phyloP scores from a whole-genome alignment of 2,888 invertebrate genomes.

The Ephialtes manifestator region DNA sequence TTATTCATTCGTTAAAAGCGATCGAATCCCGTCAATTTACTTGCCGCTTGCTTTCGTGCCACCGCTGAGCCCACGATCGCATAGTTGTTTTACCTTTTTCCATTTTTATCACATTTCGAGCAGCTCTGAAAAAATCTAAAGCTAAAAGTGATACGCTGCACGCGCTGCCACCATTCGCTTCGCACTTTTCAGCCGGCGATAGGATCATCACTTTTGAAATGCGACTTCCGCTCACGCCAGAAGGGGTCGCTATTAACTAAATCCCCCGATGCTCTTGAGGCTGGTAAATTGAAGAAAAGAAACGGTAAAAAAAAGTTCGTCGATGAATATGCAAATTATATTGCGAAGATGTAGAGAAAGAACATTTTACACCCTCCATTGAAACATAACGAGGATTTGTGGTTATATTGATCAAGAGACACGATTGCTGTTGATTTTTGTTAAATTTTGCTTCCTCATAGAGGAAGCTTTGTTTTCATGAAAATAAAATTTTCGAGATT shows the following conservation, averaged over 20 bases:
- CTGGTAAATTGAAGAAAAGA: conserved; percentile 77
- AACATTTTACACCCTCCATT: background rate
- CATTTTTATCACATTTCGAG: conserved; percentile 43
- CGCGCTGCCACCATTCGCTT: background rate
- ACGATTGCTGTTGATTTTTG: background rate
- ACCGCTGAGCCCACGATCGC: conserved; percentile 21
- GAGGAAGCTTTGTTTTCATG: too few species aligned
- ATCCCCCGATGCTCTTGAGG: conserved; percentile 9
- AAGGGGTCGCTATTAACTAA: conserved; percentile 8
- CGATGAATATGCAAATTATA: conserved; percentile 78
- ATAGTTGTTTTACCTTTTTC: conserved; percentile 40
- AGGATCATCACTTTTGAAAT: background rate
- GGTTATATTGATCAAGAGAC: background rate
- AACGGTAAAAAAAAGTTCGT: conserved; percentile 72
- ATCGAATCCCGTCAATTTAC: conserved; percentile 62
- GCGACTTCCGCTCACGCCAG: background rate
- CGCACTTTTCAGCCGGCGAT: conserved; percentile 26
- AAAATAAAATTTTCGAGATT: too few species aligned
- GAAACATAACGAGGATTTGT: background rate
- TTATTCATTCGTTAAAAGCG: conserved; percentile 65
- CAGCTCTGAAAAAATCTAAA: conserved; percentile 4
- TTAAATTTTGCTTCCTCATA: too few species aligned
- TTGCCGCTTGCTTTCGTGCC: conserved; percentile 41
- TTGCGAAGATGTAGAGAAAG: conserved; percentile 47
- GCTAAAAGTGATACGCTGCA: conserved; percentile 23